These are phyloP conservation scores for Mus caroli DNA, from an alignment of 2,797 vertebrate genomes.

Conservation along the genomic window DNA sequence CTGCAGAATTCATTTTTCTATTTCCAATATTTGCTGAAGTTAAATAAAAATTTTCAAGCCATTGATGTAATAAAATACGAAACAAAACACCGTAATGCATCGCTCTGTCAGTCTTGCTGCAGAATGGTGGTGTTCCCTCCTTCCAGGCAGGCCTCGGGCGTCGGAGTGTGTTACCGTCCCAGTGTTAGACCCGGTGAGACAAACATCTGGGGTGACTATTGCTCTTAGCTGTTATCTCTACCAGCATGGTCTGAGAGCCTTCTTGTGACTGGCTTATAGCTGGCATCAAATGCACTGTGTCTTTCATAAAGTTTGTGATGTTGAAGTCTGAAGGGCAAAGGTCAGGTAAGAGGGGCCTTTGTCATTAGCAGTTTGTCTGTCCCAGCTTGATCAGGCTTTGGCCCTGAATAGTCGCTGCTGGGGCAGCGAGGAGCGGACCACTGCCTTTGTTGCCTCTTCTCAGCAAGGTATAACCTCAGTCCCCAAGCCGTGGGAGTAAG, in stretches of 20 bases:
- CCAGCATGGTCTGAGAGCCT: too few relatives aligned
- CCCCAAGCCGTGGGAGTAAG: not conserved
- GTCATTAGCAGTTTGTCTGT: not conserved
- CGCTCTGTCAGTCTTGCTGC: not conserved
- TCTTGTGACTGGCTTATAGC: too few relatives aligned
- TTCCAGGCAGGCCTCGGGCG: not conserved
- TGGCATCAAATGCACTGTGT: not conserved
- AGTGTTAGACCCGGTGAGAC: not conserved
- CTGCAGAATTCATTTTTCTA: slow-evolving; percentile 91
- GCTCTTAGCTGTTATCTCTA: not conserved
- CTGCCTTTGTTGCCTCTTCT: not conserved
- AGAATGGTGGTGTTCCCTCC: not conserved
- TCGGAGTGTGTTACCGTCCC: rapidly evolving
- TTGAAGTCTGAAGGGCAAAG: not conserved
- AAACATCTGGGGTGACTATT: not conserved
- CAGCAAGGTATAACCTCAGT: not conserved
- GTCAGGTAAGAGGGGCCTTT: too few relatives aligned
- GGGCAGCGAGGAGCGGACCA: rapidly evolving
- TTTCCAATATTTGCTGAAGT: slow-evolving; percentile 91
- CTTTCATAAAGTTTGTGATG: rapidly evolving
- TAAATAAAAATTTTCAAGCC: slow-evolving; percentile 91
- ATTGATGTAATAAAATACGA: slow-evolving; percentile 88
- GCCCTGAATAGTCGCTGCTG: rapidly evolving
- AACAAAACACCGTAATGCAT: slow-evolving; percentile 42
- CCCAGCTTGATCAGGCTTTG: not conserved